Percentiles rank a stretch among this genome's conserved stretches.
phyloP scores from a whole-genome alignment of 35 echinoderm and acorn worm species.

The Heliocidaris erythrogramma region DNA sequence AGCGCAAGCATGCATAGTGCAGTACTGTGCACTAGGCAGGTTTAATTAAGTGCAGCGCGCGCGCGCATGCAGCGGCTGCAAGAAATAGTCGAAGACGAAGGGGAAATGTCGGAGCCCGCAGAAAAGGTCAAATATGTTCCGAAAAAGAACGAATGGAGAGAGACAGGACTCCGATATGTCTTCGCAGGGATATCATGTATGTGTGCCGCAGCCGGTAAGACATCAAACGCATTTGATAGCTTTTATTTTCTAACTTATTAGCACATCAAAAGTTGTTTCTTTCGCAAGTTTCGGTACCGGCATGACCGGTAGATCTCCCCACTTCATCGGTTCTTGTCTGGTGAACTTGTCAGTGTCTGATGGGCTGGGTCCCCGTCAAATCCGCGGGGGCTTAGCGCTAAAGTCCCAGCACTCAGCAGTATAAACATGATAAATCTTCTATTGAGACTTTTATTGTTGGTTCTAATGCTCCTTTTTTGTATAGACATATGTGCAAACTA shows the following conservation, averaged over 20 bases:
- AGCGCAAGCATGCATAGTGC: too few species aligned
- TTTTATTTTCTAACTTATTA: background rate
- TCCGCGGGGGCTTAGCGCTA: background rate
- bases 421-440: too few species aligned
- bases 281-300: background rate
- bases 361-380: background rate
- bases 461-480: too few species aligned
- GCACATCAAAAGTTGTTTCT: background rate
- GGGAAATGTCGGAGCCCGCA: background rate
- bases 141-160: constrained; percentile 33
- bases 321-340: background rate
- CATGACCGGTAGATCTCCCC: background rate
- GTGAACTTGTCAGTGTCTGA: constrained; percentile 15
- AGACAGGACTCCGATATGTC: constrained; percentile 39
- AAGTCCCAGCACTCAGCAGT: too few species aligned
- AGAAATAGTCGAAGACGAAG: too few species aligned
- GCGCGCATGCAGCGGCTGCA: too few species aligned
- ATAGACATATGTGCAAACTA: too few species aligned
- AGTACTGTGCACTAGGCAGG: too few species aligned
- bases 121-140: background rate
- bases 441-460: too few species aligned
- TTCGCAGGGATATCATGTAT: constrained; percentile 73
- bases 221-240: too few species aligned
- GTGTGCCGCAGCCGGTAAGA: constrained; percentile 67
- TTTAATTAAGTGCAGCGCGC: too few species aligned